Conservation (phyloP, 2,797 vertebrate genomes). For the Pseudopleuronectes americanus region DNA sequence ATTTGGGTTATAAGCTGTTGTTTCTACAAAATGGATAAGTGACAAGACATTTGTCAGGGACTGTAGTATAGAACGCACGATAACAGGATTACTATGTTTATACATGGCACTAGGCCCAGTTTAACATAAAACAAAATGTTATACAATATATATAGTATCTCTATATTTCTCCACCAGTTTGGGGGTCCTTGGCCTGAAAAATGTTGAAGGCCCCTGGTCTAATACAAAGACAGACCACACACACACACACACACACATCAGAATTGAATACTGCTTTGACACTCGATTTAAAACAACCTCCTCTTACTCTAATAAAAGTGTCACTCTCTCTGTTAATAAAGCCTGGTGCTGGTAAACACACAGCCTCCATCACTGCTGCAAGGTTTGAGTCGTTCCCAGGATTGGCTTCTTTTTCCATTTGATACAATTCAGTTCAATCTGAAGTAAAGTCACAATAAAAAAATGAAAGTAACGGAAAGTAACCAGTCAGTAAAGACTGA, state of each 20-base stretch:
- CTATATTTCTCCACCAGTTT: too few species aligned
- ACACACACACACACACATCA: background rate
- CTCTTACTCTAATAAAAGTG: conserved; percentile 49
- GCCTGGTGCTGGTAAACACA: conserved; percentile 7
- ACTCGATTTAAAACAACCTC: conserved; percentile 31
- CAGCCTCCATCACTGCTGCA: background rate
- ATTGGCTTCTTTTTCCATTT: background rate
- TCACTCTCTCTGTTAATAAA: conserved; percentile 30
- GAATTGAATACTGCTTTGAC: conserved; percentile 7
- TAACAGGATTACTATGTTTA: too few species aligned
- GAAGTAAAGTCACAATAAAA: background rate
- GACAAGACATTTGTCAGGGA: too few species aligned
- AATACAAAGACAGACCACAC: too few species aligned
- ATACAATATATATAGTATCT: too few species aligned
- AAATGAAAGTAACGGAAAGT: background rate
- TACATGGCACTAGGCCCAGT: too few species aligned
- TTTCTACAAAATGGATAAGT: too few species aligned
- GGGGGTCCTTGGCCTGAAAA: too few species aligned
- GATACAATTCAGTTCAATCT: background rate
- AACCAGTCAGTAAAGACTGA: background rate
- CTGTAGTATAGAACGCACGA: too few species aligned
- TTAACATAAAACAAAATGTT: too few species aligned
- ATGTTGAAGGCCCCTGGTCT: too few species aligned
- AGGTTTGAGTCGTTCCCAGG: background rate
- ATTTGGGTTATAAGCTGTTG: too few species aligned